Base-by-base conservation (phyloP, 2,888 invertebrate genomes). In the Brachylomia viminalis region DNA sequence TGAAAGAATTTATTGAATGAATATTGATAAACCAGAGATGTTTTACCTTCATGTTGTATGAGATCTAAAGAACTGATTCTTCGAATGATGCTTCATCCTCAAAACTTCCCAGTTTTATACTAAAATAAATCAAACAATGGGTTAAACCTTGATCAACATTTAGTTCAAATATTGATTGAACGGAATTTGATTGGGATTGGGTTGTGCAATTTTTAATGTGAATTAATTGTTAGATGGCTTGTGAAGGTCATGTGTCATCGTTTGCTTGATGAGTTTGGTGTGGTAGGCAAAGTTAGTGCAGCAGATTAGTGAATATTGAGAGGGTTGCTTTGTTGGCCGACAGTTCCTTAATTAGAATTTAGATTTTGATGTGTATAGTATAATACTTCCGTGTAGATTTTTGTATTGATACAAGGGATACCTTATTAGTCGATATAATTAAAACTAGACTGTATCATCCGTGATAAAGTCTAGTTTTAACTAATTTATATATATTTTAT, bases 11-110 rank as follows among this genome's bases (percentile, higher is more conserved):
- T 38, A 38, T 27, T 30, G 4, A 52, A 67, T 47, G 5, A 74
- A 27, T 65, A 42, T 33, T 10, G 69, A 62, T 65, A 67, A 77
- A 45, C 20, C 15, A 66, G 45, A 6, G 0, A 62, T 49, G 0
- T n/a, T 56, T 77, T 93, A 95, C 96, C 96, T 95, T 94, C 95
- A 96, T 96, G 70, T 88, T 93, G 90, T 82, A 80, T 93, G 94
- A 95, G 94, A 94, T 95, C 93, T 90, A 91, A 84, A 89, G 89
- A 90, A 91, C 80, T 74, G 68, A 83, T 83, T 73, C 79, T 73
- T 84, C 86, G 91, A 94, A 92, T 95, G 94, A 93, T 95, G 91
- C 23, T 33, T 42, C 17, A 45, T 70, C 58, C 45, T 20, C 59
- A 4, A 20, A 45, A 65, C 65, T 62, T 69, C 70, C 84, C 82